Evolutionary conservation across 2,113 vertebrate species (phyloP).

Genomic region (Pygoscelis antarcticus): DNA sequence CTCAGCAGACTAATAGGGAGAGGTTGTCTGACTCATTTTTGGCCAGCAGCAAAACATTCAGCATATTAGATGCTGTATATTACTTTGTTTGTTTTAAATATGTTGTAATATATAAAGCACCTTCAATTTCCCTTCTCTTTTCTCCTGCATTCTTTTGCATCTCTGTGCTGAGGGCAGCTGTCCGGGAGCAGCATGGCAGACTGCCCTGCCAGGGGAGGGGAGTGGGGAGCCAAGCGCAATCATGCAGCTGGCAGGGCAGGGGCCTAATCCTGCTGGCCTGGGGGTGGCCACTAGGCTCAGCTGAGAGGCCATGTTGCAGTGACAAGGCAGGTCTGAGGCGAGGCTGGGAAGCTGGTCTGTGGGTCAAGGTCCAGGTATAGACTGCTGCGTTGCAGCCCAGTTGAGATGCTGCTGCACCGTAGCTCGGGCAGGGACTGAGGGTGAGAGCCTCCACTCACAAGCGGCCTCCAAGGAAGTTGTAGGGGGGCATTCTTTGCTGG

Average conservation of each 20-base stretch:
- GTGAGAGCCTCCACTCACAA: background rate
- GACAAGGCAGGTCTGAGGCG: background rate
- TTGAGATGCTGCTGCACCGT: fast-evolving
- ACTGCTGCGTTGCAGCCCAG: fast-evolving
- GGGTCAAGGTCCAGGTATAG: background rate
- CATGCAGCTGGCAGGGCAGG: background rate
- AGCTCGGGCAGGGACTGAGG: background rate
- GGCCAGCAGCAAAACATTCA: background rate
- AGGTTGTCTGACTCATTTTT: background rate
- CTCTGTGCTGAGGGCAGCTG: background rate
- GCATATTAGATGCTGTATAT: background rate
- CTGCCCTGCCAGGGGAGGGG: fast-evolving
- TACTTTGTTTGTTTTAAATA: background rate
- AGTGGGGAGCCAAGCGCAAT: background rate
- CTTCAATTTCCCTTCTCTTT: background rate
- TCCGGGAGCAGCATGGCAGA: background rate
- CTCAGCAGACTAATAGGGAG: background rate
- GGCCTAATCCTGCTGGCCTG: background rate
- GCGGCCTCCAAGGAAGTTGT: background rate
- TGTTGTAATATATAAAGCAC: background rate
- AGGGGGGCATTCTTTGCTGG: background rate
- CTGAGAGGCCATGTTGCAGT: background rate
- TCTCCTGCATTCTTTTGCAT: background rate
- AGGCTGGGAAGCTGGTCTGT: fast-evolving
- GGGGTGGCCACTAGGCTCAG: background rate